Conservation (phyloP, 2,113 vertebrate species). For the Takifugu flavidus region DNA sequence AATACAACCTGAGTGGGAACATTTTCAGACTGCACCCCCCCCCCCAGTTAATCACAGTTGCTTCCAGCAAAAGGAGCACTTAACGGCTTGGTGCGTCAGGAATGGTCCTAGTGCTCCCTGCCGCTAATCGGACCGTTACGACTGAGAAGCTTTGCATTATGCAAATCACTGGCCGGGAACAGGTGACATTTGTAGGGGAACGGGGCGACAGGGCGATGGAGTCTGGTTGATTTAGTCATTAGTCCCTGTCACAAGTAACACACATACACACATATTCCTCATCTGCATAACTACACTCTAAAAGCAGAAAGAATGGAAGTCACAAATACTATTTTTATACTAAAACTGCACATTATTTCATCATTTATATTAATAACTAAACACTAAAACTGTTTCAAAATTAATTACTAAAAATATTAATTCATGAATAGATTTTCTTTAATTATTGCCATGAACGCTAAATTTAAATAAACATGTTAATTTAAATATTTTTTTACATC, state of each 20-base stretch:
- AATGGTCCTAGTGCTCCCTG: slow-evolving; percentile 92
- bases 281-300: slow-evolving; percentile 72
- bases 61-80: slow-evolving; percentile 75
- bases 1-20: slow-evolving; percentile 55
- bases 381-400: background rate
- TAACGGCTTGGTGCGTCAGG: slow-evolving; percentile 88
- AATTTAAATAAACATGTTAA: too few species aligned
- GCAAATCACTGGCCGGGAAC: slow-evolving; percentile 99
- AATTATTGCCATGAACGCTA: too few species aligned
- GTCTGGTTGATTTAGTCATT: slow-evolving; percentile 98
- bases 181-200: slow-evolving; percentile 99
- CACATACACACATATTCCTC: slow-evolving; percentile 69
- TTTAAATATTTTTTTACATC: too few species aligned
- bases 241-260: slow-evolving; percentile 95
- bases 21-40: slow-evolving; percentile 43
- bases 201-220: slow-evolving; percentile 69
- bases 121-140: slow-evolving; percentile 99
- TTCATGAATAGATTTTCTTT: too few species aligned
- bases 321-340: slow-evolving; percentile 6
- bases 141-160: slow-evolving; percentile 99
- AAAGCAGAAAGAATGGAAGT: slow-evolving; percentile 24
- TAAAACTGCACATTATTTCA: too few species aligned
- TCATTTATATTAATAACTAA: slow-evolving; percentile 1
- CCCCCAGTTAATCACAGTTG: slow-evolving; percentile 85
- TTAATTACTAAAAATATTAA: background rate